phyloP scores from a whole-genome alignment of 1,140 invertebrate genomes.

The Magallana angulata region DNA sequence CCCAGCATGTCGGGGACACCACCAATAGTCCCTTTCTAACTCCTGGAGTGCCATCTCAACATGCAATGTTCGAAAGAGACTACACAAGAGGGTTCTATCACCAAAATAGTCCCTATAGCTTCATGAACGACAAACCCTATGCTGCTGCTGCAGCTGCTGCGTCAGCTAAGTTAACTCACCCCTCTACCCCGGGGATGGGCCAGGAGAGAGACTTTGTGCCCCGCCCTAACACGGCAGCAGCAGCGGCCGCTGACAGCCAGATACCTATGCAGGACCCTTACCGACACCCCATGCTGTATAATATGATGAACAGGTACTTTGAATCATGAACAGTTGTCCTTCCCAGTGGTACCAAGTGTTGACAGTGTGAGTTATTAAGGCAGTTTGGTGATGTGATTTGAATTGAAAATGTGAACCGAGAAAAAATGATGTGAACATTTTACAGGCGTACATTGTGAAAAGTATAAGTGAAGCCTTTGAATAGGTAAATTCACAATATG shows the following conservation, averaged over 20 bases:
- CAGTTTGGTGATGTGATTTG: background rate
- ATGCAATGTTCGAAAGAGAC: slow-evolving; percentile 74
- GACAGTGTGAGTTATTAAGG: background rate
- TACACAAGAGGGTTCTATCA: slow-evolving; percentile 72
- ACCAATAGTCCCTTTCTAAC: slow-evolving; percentile 74
- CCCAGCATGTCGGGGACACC: slow-evolving; percentile 73
- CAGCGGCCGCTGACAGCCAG: slow-evolving; percentile 60
- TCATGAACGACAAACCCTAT: slow-evolving; percentile 71
- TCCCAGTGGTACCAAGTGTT: background rate
- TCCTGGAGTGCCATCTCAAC: slow-evolving; percentile 71
- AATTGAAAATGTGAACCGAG: too few relatives aligned
- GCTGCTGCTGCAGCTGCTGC: slow-evolving; percentile 65
- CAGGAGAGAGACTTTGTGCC: slow-evolving; percentile 73
- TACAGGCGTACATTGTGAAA: too few relatives aligned
- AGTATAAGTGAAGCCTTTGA: too few relatives aligned
- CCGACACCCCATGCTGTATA: slow-evolving; percentile 75
- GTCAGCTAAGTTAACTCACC: slow-evolving; percentile 71
- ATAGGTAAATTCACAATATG: too few relatives aligned
- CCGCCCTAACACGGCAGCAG: slow-evolving; percentile 63
- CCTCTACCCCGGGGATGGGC: slow-evolving; percentile 61
- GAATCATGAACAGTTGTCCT: slow-evolving; percentile 46
- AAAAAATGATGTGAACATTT: too few relatives aligned
- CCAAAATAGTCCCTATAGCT: slow-evolving; percentile 73
- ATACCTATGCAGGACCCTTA: slow-evolving; percentile 76
- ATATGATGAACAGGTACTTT: slow-evolving; percentile 76